Evolutionary conservation across 2,797 vertebrate genomes (phyloP).

Genomic region (Muscicapa striata): DNA sequence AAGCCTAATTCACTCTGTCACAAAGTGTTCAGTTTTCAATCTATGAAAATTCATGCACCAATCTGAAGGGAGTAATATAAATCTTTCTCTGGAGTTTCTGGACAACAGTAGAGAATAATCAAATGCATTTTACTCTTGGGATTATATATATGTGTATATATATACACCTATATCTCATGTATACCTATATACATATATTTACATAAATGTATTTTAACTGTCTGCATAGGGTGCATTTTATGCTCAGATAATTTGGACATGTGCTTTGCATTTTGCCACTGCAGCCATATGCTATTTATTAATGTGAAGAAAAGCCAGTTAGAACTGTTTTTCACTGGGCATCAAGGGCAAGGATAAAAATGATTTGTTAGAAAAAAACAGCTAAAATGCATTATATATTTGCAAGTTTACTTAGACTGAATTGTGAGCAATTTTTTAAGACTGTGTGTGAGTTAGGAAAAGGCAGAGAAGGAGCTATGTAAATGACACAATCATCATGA

Average conservation of each 20-base stretch:
- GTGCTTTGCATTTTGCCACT: conserved; percentile 57
- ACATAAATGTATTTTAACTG: not conserved
- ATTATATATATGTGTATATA: not conserved
- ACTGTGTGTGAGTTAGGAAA: not conserved
- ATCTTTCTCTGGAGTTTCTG: not conserved
- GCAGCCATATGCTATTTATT: conserved; percentile 48
- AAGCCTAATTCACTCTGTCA: conserved; percentile 9
- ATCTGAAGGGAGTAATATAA: not conserved
- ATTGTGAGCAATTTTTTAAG: not conserved
- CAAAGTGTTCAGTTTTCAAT: not conserved
- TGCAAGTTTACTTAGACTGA: not conserved
- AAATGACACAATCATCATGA: not conserved
- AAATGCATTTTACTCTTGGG: not conserved
- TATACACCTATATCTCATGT: not conserved
- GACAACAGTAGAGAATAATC: not conserved
- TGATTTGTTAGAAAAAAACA: not conserved
- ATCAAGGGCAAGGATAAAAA: conserved; percentile 1
- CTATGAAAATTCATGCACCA: not conserved
- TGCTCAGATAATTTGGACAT: conserved; percentile 49
- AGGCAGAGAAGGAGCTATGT: not conserved
- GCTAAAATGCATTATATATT: not conserved
- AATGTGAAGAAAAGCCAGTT: conserved; percentile 27
- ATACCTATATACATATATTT: not conserved
- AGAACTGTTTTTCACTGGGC: not conserved
- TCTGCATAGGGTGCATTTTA: conserved; percentile 30